phyloP scores from a whole-genome alignment of 2,797 vertebrate species.

The Cryptoprocta ferox region DNA sequence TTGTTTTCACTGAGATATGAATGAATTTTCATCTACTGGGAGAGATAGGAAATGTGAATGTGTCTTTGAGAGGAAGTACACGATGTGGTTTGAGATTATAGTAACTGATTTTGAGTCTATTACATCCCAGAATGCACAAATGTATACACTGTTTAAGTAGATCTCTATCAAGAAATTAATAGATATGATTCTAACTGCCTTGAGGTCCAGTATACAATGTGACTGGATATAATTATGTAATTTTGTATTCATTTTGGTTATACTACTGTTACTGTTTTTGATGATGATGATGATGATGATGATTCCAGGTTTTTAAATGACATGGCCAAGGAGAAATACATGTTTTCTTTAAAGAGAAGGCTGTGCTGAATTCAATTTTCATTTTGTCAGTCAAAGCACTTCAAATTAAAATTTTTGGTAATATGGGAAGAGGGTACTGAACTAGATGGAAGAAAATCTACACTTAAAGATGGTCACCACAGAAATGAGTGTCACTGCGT shows the following conservation, averaged over 20 bases:
- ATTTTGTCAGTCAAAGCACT: conserved; percentile 67
- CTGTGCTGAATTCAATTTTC: conserved; percentile 59
- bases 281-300: not conserved
- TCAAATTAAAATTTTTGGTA: conserved; percentile 71
- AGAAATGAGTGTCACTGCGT: conserved; percentile 62
- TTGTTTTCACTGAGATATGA: not conserved
- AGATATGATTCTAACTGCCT: not conserved
- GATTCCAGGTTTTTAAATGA: not conserved
- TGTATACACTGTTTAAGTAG: not conserved
- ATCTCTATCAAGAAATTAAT: not conserved
- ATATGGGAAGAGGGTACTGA: conserved; percentile 59
- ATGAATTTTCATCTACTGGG: not conserved
- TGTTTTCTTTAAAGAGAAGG: conserved; percentile 46
- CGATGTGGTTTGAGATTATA: not conserved
- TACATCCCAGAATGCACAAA: not conserved
- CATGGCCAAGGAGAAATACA: not conserved
- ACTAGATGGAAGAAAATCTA: conserved; percentile 61
- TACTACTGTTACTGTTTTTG: not conserved
- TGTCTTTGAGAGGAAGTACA: not conserved
- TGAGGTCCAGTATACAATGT: not conserved
- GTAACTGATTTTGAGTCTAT: not conserved
- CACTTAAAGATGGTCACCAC: conserved; percentile 37
- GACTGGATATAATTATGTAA: not conserved
- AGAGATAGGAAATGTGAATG: not conserved
- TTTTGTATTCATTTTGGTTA: not conserved